A percentile compares a stretch with the other conserved stretches of the same genome.
Evolutionary conservation across 2,888 invertebrate genomes (phyloP).

Genomic region (Carpatolechia fugitivella): DNA sequence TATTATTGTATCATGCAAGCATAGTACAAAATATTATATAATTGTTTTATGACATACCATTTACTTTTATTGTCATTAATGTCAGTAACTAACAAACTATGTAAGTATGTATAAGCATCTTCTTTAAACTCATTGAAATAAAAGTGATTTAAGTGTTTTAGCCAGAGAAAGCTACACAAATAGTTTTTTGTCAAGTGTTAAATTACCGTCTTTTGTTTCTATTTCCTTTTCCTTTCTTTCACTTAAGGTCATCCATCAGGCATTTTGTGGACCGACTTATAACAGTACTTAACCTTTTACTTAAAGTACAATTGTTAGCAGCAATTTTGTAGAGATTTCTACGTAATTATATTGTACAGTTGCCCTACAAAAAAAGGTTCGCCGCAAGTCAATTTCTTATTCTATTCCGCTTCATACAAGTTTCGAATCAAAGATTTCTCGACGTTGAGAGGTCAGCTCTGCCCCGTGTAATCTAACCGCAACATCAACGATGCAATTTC

Average conservation of each 20-base stretch:
- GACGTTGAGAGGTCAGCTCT: background rate
- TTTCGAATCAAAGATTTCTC: background rate
- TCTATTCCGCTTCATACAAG: background rate
- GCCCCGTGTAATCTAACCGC: constrained; percentile 14
- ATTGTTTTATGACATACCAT: no score
- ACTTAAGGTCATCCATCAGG: constrained; percentile 10
- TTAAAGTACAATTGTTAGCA: background rate
- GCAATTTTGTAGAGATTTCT: background rate
- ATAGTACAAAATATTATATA: no score
- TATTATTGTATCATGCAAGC: no score
- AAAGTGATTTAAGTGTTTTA: no score
- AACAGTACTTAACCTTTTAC: constrained; percentile 1
- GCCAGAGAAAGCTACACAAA: no score
- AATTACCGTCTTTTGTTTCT: constrained; percentile 23
- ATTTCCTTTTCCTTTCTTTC: constrained; percentile 22
- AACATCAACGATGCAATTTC: background rate
- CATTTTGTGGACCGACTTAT: background rate
- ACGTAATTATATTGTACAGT: constrained; percentile 23
- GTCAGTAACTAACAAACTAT: no score
- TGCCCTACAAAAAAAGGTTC: constrained; percentile 14
- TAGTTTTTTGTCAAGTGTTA: background rate
- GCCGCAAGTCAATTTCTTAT: background rate
- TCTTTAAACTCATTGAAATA: no score
- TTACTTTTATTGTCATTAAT: no score
- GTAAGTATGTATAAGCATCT: no score